phyloP scores from a whole-genome alignment of 2,888 invertebrate genomes.

The Drosophila yooni region DNA sequence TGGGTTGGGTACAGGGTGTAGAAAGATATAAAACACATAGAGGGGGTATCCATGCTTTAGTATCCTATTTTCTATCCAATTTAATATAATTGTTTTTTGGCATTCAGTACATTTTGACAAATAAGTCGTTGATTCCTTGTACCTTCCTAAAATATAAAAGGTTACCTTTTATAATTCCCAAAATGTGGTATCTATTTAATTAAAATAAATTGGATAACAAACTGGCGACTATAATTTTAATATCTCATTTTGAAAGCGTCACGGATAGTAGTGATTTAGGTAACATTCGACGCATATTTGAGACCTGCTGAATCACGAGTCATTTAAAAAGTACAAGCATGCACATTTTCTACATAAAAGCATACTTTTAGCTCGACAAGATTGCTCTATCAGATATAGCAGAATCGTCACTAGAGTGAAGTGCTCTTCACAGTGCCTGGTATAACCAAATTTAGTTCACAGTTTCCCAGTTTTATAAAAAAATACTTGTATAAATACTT shows the following conservation, averaged over 20 bases:
- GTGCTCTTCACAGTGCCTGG: not conserved
- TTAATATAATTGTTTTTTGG: not conserved
- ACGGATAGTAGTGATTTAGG: not conserved
- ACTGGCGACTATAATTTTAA: not conserved
- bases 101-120: not conserved
- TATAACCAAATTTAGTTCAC: not conserved
- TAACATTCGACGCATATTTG: not conserved
- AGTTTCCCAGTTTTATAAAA: not conserved
- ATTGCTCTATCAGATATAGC: not conserved
- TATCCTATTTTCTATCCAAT: not conserved
- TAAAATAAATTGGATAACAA: not conserved
- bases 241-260: constrained; percentile 1
- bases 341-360: not conserved
- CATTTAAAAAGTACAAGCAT: not conserved
- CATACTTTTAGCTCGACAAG: not conserved
- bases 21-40: not conserved
- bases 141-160: not conserved
- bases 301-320: not conserved
- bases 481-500: not conserved
- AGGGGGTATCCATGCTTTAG: not conserved
- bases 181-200: too few species aligned
- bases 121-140: not conserved
- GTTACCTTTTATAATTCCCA: too few species aligned
- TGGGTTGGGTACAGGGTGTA: not conserved
- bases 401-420: not conserved